phyloP scores from a whole-genome alignment of 2,888 invertebrate species.

The Caenorhabditis japonica region DNA sequence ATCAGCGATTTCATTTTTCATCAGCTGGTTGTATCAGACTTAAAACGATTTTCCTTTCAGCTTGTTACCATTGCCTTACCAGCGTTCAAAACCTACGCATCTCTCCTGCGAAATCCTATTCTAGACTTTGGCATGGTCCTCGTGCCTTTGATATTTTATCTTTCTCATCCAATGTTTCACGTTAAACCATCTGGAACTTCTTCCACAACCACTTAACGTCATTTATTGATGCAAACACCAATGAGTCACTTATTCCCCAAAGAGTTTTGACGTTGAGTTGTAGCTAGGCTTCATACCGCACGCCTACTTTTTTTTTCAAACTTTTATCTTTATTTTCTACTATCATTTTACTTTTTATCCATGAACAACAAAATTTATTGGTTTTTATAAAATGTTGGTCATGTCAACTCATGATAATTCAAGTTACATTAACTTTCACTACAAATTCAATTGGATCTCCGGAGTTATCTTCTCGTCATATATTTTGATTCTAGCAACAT shows the following conservation, averaged over 20 bases:
- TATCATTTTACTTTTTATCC: too few relatives aligned
- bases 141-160: slow-evolving; percentile 26
- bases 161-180: slow-evolving; percentile 36
- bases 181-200: slow-evolving; percentile 4
- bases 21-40: too few relatives aligned
- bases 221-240: background rate
- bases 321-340: background rate
- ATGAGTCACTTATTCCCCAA: too few relatives aligned
- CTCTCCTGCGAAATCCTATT: slow-evolving; percentile 8
- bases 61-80: background rate
- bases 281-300: too few relatives aligned
- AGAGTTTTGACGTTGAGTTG: too few relatives aligned
- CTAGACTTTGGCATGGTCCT: slow-evolving; percentile 18
- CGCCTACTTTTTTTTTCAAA: background rate
- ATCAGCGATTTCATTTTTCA: background rate
- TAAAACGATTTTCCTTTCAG: slow-evolving; percentile 2
- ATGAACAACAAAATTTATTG: too few relatives aligned
- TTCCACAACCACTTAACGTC: slow-evolving; percentile 9
- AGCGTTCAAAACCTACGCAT: background rate
- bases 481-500: background rate
- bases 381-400: too few relatives aligned
- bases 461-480: background rate
- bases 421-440: background rate
- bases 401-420: slow-evolving; percentile 1
- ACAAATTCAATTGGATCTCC: slow-evolving; percentile 1